These are phyloP conservation scores for Drosophila nr. fundita DNA, from an alignment of 2,888 invertebrate species.

Conservation along the genomic window DNA sequence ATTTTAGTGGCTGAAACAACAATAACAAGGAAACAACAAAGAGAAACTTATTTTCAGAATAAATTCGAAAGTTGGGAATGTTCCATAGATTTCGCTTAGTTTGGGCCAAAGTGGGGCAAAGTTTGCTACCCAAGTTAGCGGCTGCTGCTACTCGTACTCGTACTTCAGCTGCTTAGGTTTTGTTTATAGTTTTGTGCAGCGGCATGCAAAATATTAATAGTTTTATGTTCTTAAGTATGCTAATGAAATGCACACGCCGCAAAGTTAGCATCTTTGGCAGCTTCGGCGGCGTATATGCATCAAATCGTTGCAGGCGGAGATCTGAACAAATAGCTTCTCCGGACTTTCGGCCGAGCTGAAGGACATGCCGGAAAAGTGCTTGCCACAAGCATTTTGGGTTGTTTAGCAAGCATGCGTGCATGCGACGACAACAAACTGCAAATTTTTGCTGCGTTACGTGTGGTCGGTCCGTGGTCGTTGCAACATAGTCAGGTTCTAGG, in stretches of 20 bases:
- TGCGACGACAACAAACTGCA: conserved; percentile 73
- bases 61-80: conserved; percentile 57
- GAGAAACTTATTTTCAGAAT: conserved; percentile 76
- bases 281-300: conserved; percentile 55
- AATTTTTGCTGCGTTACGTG: conserved; percentile 68
- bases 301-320: conserved; percentile 41
- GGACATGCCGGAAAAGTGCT: conserved; percentile 66
- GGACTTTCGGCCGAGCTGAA: conserved; percentile 29
- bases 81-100: conserved; percentile 52
- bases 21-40: conserved; percentile 25
- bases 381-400: conserved; percentile 66
- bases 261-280: conserved; percentile 29
- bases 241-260: conserved; percentile 70
- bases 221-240: conserved; percentile 70
- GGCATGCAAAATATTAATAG: conserved; percentile 69
- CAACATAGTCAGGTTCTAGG: conserved; percentile 3
- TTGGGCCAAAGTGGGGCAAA: conserved; percentile 55
- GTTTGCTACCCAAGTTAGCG: conserved; percentile 55
- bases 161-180: conserved; percentile 54
- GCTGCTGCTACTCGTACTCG: conserved; percentile 17
- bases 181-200: conserved; percentile 56
- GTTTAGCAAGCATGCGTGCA: conserved; percentile 68
- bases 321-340: conserved; percentile 51
- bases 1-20: conserved; percentile 48
- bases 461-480: conserved; percentile 16